Base-by-base conservation (phyloP, 2,888 invertebrate species). In the Drosophila limbata region DNA sequence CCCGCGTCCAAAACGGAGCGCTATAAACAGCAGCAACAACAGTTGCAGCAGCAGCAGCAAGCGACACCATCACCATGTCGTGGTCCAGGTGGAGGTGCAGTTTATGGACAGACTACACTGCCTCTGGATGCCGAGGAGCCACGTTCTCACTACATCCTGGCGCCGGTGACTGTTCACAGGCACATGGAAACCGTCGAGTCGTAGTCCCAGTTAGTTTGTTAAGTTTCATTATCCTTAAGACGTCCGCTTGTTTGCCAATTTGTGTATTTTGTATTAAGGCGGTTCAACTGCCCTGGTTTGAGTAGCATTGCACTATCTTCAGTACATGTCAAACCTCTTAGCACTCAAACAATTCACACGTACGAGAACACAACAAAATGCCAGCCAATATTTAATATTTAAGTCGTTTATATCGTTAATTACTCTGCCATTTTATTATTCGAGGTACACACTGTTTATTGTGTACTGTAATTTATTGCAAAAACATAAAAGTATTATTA, bases 131-230 rank as follows among this genome's bases (percentile, higher is more conserved):
- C 75, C 1, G 84, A 75, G n/a, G 82, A 85, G 50, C 73, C 77
- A 5, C 76, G 76, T 28, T 85, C 91, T 10, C 95, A 95, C 91
- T 94, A 94, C 91, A 95, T 97, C 72, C 93, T 97, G 84, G 97
- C 96, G 50, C 96, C 97, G n/a, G 97, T 97, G 31, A 97, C 97
- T 57, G 97, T 98, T 63, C 97, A 98, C 92, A 94, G 96, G 85
- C 95, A 96, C 91, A 97, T 97, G 96, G 97, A 97, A 91, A 96
- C 96, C 33, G 95, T 90, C 79, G 91, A 91, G 63, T 87, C 91
- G 81, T 91, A 91, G 90, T 88, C 77, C 59, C 72, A 65, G 63
- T 85, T 77, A 74, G 65, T 37, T 56, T 64, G 56, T 68, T 80
- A 82, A 79, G 72, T 73, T 65, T 64, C 66, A 9, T 51, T 62